Conservation (phyloP, 2,797 vertebrate species). For the Poeciliopsis presidionis region DNA sequence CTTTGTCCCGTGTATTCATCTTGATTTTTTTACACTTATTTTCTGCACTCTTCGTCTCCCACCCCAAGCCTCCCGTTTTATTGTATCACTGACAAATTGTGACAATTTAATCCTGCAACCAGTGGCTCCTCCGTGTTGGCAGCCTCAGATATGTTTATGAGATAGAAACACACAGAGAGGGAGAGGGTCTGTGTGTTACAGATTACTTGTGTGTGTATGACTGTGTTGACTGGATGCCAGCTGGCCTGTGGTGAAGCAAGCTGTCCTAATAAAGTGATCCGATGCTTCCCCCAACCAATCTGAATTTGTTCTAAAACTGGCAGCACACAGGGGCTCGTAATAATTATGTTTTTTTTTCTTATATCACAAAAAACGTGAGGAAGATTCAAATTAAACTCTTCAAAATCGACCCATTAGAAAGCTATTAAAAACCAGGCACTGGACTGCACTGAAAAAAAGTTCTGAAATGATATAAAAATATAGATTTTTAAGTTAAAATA, state of each 20-base stretch:
- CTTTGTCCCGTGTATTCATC: neutral
- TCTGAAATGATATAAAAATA: neutral
- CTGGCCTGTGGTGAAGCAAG: slow-evolving; percentile 69
- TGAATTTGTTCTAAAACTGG: slow-evolving; percentile 54
- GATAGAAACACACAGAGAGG: slow-evolving; percentile 17
- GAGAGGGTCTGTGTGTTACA: slow-evolving; percentile 16
- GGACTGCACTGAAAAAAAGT: neutral
- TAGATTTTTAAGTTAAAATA: neutral
- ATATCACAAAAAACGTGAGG: slow-evolving; percentile 7
- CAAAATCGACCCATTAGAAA: neutral
- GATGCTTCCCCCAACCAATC: slow-evolving; percentile 40
- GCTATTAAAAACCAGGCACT: neutral
- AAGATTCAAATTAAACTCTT: neutral
- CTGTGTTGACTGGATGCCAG: slow-evolving; percentile 62
- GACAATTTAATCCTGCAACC: slow-evolving; percentile 55
- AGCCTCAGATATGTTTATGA: slow-evolving; percentile 40
- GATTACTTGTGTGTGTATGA: slow-evolving; percentile 19
- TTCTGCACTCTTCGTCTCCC: neutral
- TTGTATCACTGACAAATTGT: slow-evolving; percentile 38
- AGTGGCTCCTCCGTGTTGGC: slow-evolving; percentile 49
- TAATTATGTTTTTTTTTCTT: slow-evolving; percentile 8
- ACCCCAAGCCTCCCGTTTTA: neutral
- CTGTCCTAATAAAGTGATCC: slow-evolving; percentile 72
- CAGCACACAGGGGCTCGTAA: slow-evolving; percentile 23
- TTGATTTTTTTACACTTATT: slow-evolving; percentile 1